These are phyloP conservation scores for Tupiocoris notatus DNA, from an alignment of 2,888 invertebrate genomes.

Conservation along the genomic window DNA sequence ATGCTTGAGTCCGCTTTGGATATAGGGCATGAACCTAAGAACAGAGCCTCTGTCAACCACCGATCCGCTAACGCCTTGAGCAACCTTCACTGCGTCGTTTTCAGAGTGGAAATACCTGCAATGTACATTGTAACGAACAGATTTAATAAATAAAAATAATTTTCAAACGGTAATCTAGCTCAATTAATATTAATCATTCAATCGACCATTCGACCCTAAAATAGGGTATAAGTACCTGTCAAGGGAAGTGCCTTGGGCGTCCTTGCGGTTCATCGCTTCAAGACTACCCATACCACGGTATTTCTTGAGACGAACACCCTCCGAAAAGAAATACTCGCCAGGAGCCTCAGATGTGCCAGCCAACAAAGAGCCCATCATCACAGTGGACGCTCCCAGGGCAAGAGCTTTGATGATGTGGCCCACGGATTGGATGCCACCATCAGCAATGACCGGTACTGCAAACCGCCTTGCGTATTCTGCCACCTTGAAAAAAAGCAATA, in stretches of 20 bases:
- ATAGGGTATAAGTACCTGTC: slow-evolving; percentile 69
- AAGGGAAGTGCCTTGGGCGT: slow-evolving; percentile 84
- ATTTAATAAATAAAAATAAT: too few species aligned
- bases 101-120: slow-evolving; percentile 59
- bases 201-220: too few species aligned
- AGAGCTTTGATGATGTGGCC: slow-evolving; percentile 96
- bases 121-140: background rate
- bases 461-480: slow-evolving; percentile 83
- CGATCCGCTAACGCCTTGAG: slow-evolving; percentile 97
- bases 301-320: slow-evolving; percentile 96
- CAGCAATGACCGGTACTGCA: slow-evolving; percentile 94
- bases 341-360: slow-evolving; percentile 99
- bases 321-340: slow-evolving; percentile 98
- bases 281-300: slow-evolving; percentile 98
- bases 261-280: slow-evolving; percentile 96
- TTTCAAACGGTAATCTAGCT: too few species aligned
- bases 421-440: slow-evolving; percentile 95
- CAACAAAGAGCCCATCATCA: slow-evolving; percentile 99
- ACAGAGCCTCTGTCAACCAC: slow-evolving; percentile 98
- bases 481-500: slow-evolving; percentile 58
- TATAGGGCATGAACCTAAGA: slow-evolving; percentile 89
- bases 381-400: slow-evolving; percentile 88
- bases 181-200: too few species aligned
- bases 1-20: slow-evolving; percentile 93
- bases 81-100: slow-evolving; percentile 92